Base-by-base conservation (phyloP, 1,140 invertebrate species). In the Papilio xuthus region DNA sequence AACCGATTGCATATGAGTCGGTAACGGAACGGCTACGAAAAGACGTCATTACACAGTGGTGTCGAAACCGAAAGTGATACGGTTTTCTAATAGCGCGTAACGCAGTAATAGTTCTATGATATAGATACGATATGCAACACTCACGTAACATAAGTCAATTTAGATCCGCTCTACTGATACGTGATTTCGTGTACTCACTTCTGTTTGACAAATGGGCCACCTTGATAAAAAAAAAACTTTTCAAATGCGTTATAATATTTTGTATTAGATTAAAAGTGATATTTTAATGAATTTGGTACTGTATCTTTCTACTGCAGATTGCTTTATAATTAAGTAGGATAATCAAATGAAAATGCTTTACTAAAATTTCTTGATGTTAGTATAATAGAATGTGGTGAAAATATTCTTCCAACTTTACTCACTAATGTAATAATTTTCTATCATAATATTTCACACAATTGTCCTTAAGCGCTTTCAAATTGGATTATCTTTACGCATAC, bases 41-140 rank as follows among this genome's bases (percentile, higher is more conserved):
- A 78, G 80, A 79, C 79, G 83, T 85, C 80, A 89, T 86, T 85
- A 87, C 80, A 86, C 81, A 83, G 82, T 83, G 83, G 82, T 91
- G 86, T 86, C 82, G 86, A 92, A 91, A 92, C 84, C 82, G 88
- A 92, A 89, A 90, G 89, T 88, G 78, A 82, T 86, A 80, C 84
- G 80, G 80, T 86, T 76, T 77, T 82, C 76, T 81, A 80, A 82
- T 76, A 60, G 50, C 74, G 74, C 80, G 80, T 67, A 77, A 80
- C 47, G 41, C 37, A 53, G 72, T 67, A 78, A 44, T 26, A 73
- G 70, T 42, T 37, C 71, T 44, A 69, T 15, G 44, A 47, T 47
- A 50, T 73, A 42, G 23, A 73, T 44, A 26, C 20, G 42, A 50
- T 50, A 50, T 47, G 71, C 42, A 47, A 73, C 71, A 28, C 42